Conservation (phyloP, 2,888 invertebrate genomes). For the Meteorus colon region DNA sequence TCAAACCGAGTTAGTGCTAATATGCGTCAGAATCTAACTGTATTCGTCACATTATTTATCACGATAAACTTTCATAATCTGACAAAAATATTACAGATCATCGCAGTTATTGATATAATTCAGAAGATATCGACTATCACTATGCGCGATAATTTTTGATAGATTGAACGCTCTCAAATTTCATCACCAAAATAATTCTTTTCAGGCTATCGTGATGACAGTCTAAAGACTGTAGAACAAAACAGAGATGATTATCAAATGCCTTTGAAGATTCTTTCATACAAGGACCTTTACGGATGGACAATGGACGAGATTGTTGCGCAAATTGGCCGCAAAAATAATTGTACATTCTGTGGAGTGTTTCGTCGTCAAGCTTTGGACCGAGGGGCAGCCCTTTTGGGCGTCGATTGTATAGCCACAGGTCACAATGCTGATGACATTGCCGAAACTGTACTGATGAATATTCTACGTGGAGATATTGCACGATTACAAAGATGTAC, state of each 20-base stretch:
- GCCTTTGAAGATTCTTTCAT: conserved; percentile 95
- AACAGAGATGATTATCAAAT: conserved; percentile 95
- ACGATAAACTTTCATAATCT: no score
- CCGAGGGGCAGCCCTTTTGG: conserved; percentile 90
- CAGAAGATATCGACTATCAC: no score
- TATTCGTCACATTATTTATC: no score
- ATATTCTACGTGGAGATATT: conserved; percentile 96
- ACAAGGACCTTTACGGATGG: conserved; percentile 99
- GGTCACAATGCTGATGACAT: conserved; percentile 98
- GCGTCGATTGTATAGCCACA: conserved; percentile 95
- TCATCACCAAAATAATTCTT: conserved; percentile 13
- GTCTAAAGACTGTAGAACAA: conserved; percentile 95
- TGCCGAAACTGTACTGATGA: conserved; percentile 99
- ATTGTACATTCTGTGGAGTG: conserved; percentile 97
- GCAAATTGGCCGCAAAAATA: conserved; percentile 90
- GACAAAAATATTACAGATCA: no score
- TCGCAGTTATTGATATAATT: no score
- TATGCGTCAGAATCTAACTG: no score
- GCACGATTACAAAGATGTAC: conserved; percentile 95
- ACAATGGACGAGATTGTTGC: conserved; percentile 99
- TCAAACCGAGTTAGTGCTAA: no score
- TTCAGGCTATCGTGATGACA: conserved; percentile 92
- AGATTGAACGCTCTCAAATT: no score
- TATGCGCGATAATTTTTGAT: no score
- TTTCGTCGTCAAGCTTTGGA: conserved; percentile 97